A percentile compares a stretch with the other conserved stretches of the same genome.
Conservation (phyloP, 2,888 invertebrate genomes). For the Amiota mariae region DNA sequence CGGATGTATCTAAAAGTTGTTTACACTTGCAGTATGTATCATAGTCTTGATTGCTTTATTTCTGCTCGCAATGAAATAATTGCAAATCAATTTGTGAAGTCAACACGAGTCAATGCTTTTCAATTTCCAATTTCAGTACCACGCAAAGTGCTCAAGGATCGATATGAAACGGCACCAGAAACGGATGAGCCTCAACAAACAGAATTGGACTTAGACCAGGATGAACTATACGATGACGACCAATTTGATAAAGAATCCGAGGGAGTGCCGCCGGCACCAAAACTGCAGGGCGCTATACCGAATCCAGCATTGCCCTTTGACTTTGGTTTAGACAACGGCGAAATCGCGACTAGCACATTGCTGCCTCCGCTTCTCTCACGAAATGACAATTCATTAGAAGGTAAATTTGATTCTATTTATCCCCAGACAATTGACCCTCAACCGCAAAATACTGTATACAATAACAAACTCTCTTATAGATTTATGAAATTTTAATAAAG, state of each 20-base stretch:
- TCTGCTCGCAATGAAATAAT: slow-evolving; percentile 88
- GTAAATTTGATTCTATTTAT: slow-evolving; percentile 53
- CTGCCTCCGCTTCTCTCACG: slow-evolving; percentile 67
- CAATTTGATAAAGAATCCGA: slow-evolving; percentile 76
- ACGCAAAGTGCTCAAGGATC: slow-evolving; percentile 86
- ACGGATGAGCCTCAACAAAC: slow-evolving; percentile 81
- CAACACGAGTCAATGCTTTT: slow-evolving; percentile 75
- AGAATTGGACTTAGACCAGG: slow-evolving; percentile 75
- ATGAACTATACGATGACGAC: slow-evolving; percentile 76
- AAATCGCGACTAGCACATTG: slow-evolving; percentile 56
- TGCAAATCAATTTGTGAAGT: slow-evolving; percentile 86
- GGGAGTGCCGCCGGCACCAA: slow-evolving; percentile 76
- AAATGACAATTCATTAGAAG: slow-evolving; percentile 69
- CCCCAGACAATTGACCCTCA: background rate
- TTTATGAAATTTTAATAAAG: slow-evolving; percentile 23
- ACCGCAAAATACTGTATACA: background rate
- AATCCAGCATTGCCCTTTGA: slow-evolving; percentile 64
- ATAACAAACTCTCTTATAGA: slow-evolving; percentile 11
- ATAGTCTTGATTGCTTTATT: slow-evolving; percentile 43
- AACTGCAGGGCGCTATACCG: slow-evolving; percentile 70
- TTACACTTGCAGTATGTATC: slow-evolving; percentile 87
- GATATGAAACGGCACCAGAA: slow-evolving; percentile 85
- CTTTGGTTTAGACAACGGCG: slow-evolving; percentile 47
- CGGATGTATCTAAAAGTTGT: slow-evolving; percentile 90
- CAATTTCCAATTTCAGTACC: slow-evolving; percentile 78